Conservation (phyloP, 2,888 invertebrate genomes). For the Caenorhabditis becei region DNA sequence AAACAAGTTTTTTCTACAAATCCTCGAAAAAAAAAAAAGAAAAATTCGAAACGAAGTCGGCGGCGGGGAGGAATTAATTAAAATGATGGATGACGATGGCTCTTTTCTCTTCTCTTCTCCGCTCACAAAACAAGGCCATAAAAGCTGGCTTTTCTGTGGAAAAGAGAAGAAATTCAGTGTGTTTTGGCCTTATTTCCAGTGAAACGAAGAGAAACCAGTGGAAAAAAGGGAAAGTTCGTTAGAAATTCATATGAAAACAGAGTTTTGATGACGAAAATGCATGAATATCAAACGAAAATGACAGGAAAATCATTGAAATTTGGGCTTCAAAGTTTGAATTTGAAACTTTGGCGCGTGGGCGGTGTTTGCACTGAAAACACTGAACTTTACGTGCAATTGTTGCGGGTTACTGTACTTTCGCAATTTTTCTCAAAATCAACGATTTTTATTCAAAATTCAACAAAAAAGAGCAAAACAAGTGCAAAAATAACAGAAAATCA, state of each 20-base stretch:
- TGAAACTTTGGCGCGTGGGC: not conserved
- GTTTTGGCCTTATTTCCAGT: slow-evolving; percentile 2
- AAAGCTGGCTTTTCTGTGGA: slow-evolving; percentile 6
- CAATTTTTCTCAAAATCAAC: slow-evolving; percentile 1
- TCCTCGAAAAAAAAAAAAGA: too few relatives aligned
- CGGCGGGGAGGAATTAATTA: slow-evolving; percentile 43
- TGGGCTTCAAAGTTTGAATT: slow-evolving; percentile 15
- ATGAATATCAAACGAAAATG: not conserved
- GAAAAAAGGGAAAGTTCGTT: slow-evolving; percentile 27
- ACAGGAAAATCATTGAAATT: too few relatives aligned
- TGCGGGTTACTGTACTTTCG: not conserved
- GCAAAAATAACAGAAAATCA: slow-evolving; percentile 3
- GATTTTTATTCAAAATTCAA: too few relatives aligned
- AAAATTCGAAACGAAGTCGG: not conserved
- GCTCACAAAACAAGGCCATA: slow-evolving; percentile 28
- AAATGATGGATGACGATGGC: slow-evolving; percentile 43
- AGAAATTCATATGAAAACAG: slow-evolving; percentile 20
- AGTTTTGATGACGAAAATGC: slow-evolving; percentile 30
- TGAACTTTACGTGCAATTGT: slow-evolving; percentile 7
- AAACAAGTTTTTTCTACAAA: too few relatives aligned
- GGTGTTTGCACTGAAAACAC: slow-evolving; percentile 2
- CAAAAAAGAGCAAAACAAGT: too few relatives aligned
- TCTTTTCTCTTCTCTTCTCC: too few relatives aligned
- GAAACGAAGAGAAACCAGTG: not conserved
- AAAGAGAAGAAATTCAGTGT: not conserved